phyloP scores from a whole-genome alignment of 2,113 vertebrate species.

The Suricata suricatta region DNA sequence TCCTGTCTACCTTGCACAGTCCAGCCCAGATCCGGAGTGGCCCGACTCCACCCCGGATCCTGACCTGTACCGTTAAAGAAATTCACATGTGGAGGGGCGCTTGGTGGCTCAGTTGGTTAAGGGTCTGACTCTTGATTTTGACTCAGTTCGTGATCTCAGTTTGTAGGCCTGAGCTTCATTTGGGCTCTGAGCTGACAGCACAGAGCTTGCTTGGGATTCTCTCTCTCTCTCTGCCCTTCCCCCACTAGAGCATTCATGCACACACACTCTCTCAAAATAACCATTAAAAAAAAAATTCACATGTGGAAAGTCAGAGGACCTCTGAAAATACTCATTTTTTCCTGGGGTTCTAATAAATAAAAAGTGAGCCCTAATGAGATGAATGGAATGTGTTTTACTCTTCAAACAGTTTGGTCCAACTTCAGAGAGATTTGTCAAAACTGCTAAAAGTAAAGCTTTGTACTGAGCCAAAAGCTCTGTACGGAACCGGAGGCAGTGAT shows the following conservation, averaged over 20 bases:
- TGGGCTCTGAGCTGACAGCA: no score
- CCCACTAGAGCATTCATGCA: no score
- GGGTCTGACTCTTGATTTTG: no score
- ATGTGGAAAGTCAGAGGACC: background rate
- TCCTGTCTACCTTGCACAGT: background rate
- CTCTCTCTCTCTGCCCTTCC: no score
- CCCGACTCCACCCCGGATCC: background rate
- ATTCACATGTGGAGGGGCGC: background rate
- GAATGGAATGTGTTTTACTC: background rate
- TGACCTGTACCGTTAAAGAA: background rate
- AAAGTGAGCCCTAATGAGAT: background rate
- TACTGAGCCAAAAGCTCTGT: background rate
- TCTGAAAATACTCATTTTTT: background rate
- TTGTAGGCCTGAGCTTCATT: no score
- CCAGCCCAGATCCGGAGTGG: background rate
- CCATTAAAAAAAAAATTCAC: no score
- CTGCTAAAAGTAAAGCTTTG: background rate
- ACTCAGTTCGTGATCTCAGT: no score
- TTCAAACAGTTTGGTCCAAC: background rate
- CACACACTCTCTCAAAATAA: no score
- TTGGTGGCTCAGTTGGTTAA: no score
- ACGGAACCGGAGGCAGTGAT: background rate
- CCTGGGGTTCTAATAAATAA: background rate
- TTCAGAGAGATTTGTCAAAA: slow-evolving; percentile 14
- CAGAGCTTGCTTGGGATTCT: no score